These are phyloP conservation scores for Spinus pinus DNA, from an alignment of 2,797 vertebrate species.

Conservation along the genomic window DNA sequence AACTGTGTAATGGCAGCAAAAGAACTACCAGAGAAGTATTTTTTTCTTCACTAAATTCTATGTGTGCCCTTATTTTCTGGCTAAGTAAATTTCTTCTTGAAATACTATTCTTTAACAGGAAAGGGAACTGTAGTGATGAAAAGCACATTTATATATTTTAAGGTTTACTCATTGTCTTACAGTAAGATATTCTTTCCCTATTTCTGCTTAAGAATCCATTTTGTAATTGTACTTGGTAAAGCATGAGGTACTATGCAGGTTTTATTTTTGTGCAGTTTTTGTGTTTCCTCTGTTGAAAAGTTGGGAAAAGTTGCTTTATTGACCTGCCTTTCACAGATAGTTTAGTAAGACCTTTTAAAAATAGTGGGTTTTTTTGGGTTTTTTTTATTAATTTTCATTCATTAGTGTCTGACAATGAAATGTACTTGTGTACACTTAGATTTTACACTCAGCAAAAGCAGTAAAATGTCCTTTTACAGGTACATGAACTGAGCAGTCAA, in stretches of 20 bases:
- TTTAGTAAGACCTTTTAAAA: background rate
- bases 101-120: background rate
- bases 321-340: background rate
- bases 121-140: background rate
- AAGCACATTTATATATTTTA: background rate
- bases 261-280: background rate
- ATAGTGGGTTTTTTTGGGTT: background rate
- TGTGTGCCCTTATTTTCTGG: background rate
- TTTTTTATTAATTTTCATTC: background rate
- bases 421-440: background rate
- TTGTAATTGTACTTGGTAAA: background rate
- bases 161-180: background rate
- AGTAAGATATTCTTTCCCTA: background rate
- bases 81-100: background rate
- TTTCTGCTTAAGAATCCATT: background rate
- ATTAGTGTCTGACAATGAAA: background rate
- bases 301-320: background rate
- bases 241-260: background rate
- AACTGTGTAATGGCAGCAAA: background rate
- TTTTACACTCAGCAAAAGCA: background rate
- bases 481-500: background rate
- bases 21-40: background rate
- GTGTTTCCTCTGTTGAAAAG: background rate
- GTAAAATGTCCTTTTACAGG: background rate
- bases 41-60: background rate